Evolutionary conservation across 2,797 vertebrate genomes (phyloP).

Genomic region (Ctenosaura bakeri): DNA sequence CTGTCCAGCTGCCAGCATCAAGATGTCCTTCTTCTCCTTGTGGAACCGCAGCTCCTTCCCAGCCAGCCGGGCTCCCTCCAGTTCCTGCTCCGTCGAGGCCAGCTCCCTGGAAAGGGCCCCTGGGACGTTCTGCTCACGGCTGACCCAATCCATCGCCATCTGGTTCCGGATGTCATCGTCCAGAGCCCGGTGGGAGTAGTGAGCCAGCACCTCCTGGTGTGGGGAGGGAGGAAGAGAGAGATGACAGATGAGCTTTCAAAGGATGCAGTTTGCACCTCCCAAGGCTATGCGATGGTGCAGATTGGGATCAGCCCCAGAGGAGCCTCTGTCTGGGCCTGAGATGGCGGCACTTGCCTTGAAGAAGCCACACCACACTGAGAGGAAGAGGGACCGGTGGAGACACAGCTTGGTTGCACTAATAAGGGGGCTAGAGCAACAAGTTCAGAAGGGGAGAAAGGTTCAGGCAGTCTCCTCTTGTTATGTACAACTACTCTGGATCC

Average conservation of each 20-base stretch:
- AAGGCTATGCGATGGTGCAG: too few relatives aligned
- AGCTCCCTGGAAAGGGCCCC: constrained; percentile 90
- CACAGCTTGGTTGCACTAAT: background rate
- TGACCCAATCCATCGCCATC: constrained; percentile 98
- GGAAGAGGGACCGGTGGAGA: background rate
- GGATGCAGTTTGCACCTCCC: background rate
- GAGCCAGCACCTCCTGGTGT: constrained; percentile 93
- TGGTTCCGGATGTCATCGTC: constrained; percentile 97
- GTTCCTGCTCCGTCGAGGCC: constrained; percentile 90
- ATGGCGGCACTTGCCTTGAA: background rate
- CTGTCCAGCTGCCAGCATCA: constrained; percentile 86
- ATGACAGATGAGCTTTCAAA: background rate
- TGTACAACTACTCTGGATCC: background rate
- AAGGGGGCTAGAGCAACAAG: too few relatives aligned
- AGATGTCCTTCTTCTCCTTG: constrained; percentile 87
- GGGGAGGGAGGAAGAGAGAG: background rate
- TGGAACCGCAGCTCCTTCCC: constrained; percentile 96
- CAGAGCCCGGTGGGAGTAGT: constrained; percentile 96
- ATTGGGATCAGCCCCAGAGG: background rate
- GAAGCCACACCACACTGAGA: too few relatives aligned
- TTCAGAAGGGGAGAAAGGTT: background rate
- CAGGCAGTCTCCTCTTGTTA: background rate
- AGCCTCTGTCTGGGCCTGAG: background rate
- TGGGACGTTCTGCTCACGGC: constrained; percentile 89
- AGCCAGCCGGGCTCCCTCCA: constrained; percentile 94